Conservation (phyloP, 2,888 invertebrate species). For the Drosophila mulleri region DNA sequence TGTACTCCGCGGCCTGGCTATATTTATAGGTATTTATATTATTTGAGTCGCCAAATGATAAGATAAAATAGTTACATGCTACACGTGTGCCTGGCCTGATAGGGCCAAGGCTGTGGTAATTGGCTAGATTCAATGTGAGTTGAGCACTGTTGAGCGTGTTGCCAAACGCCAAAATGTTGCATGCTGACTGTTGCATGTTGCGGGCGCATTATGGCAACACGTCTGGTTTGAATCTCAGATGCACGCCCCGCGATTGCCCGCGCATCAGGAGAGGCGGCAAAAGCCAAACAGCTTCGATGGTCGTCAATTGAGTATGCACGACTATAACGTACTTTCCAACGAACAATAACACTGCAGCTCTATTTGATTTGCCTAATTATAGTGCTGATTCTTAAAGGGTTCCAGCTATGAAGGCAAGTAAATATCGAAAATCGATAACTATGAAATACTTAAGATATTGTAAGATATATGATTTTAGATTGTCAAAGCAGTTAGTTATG, state of each 20-base stretch:
- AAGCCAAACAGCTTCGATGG: background rate
- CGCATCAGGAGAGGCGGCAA: slow-evolving; percentile 20
- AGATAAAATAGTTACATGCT: slow-evolving; percentile 32
- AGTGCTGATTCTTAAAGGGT: background rate
- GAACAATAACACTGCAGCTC: no score
- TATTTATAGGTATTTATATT: background rate
- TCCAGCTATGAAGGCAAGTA: background rate
- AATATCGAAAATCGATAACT: background rate
- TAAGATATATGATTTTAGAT: no score
- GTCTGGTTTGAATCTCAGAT: slow-evolving; percentile 59
- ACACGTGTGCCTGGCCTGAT: background rate
- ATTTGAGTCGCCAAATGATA: slow-evolving; percentile 10
- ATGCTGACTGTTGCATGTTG: slow-evolving; percentile 49
- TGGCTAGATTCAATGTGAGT: background rate
- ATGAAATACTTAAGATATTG: no score
- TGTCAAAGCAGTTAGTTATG: no score
- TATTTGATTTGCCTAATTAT: background rate
- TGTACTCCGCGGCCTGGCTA: background rate
- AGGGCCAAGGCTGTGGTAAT: background rate
- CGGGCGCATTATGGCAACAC: slow-evolving; percentile 67
- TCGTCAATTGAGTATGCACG: background rate
- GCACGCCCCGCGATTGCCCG: slow-evolving; percentile 69
- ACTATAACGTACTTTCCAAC: background rate
- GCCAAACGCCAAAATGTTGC: slow-evolving; percentile 47
- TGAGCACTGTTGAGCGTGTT: slow-evolving; percentile 50